Conservation (phyloP, 2,797 vertebrate species). For the Geotrypetes seraphini region DNA sequence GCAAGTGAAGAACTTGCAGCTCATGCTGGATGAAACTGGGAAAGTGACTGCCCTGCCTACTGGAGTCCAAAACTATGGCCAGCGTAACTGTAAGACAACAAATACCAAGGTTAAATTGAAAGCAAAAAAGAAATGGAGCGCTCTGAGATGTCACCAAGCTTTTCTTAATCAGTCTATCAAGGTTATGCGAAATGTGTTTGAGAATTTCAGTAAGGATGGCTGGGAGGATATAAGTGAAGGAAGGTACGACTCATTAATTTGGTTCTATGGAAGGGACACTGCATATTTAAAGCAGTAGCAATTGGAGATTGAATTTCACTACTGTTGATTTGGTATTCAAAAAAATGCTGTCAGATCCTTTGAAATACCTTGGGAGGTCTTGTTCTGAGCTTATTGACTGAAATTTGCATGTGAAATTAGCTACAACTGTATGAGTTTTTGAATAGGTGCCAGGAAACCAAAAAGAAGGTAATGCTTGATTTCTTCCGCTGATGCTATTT, state of each 20-base stretch:
- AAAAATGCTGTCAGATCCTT: slow-evolving; percentile 93
- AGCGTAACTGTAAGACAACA: slow-evolving; percentile 39
- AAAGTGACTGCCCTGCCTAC: slow-evolving; percentile 41
- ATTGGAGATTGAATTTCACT: slow-evolving; percentile 97
- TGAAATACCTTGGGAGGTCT: slow-evolving; percentile 98
- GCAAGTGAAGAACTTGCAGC: slow-evolving; percentile 57
- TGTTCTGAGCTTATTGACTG: slow-evolving; percentile 98
- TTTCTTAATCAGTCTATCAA: slow-evolving; percentile 80
- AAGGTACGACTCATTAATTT: slow-evolving; percentile 92
- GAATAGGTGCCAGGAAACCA: slow-evolving; percentile 92
- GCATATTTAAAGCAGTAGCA: slow-evolving; percentile 90
- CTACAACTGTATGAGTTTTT: slow-evolving; percentile 89
- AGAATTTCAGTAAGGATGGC: slow-evolving; percentile 81
- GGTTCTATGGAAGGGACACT: slow-evolving; percentile 76
- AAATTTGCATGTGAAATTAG: slow-evolving; percentile 99
- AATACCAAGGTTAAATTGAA: slow-evolving; percentile 72
- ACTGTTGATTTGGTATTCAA: slow-evolving; percentile 98
- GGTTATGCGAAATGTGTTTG: slow-evolving; percentile 70
- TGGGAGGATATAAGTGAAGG: slow-evolving; percentile 92
- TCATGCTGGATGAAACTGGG: slow-evolving; percentile 57
- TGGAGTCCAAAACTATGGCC: slow-evolving; percentile 25
- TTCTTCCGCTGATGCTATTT: slow-evolving; percentile 95
- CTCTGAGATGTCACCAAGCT: slow-evolving; percentile 56
- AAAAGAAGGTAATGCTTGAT: slow-evolving; percentile 88
- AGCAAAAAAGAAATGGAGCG: slow-evolving; percentile 58